A percentile compares a stretch with the other conserved stretches of the same genome.
Evolutionary conservation across 1,140 invertebrate species (phyloP).

Genomic region (Drosophila kohkoa): DNA sequence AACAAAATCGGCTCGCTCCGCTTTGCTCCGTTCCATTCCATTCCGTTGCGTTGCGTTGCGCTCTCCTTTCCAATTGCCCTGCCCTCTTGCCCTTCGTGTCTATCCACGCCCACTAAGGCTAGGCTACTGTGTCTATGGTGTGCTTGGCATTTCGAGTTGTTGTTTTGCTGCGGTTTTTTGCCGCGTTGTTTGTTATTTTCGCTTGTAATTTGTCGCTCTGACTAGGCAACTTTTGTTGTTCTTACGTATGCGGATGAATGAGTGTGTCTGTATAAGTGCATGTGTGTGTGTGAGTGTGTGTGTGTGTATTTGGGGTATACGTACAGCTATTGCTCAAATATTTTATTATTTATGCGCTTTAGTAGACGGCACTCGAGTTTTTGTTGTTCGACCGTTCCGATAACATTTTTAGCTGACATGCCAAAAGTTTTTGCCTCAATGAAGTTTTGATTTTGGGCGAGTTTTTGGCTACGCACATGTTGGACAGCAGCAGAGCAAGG

Average conservation of each 20-base stretch:
- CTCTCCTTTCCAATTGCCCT: background rate
- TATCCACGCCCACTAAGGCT: background rate
- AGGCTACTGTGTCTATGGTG: constrained; percentile 20
- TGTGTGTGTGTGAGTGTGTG: constrained; percentile 13
- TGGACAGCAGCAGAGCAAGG: background rate
- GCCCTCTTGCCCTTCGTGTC: background rate
- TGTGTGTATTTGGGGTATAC: background rate
- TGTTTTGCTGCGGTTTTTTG: constrained; percentile 59
- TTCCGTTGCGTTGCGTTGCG: too few species aligned
- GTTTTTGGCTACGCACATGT: constrained; percentile 20
- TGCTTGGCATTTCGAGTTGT: constrained; percentile 32
- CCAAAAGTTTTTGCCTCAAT: constrained; percentile 75
- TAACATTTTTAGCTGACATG: constrained; percentile 76
- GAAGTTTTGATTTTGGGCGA: constrained; percentile 72
- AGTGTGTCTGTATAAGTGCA: background rate
- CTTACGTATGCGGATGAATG: constrained; percentile 8
- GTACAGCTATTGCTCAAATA: constrained; percentile 56
- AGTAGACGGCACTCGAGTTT: constrained; percentile 29
- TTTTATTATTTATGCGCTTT: constrained; percentile 78
- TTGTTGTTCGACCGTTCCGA: constrained; percentile 13
- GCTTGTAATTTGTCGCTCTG: constrained; percentile 59
- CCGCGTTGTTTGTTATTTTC: constrained; percentile 58
- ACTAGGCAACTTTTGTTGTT: constrained; percentile 63
- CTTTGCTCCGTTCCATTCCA: too few species aligned
- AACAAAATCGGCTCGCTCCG: too few species aligned